A percentile compares a stretch with the other conserved stretches of the same genome.
phyloP scores from a whole-genome alignment of 1,140 invertebrate species.

The Drosophila triauraria region DNA sequence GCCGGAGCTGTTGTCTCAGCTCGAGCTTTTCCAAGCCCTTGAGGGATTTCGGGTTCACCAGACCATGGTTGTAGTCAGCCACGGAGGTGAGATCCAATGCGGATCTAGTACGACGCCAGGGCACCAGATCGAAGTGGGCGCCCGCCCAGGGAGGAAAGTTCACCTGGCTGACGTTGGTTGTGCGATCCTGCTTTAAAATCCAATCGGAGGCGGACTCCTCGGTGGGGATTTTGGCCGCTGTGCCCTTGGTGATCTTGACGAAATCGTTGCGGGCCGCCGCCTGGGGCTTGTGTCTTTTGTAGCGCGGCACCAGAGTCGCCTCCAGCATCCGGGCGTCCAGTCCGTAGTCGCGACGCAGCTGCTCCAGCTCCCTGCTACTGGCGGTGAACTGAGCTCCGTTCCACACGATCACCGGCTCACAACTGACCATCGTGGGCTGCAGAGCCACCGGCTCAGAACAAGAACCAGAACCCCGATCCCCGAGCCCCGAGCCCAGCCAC shows the following conservation, averaged over 20 bases:
- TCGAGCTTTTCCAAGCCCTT: constrained; percentile 71
- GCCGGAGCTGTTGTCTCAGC: constrained; percentile 68
- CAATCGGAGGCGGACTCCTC: constrained; percentile 56
- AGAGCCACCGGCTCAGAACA: background rate
- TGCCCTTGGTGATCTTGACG: constrained; percentile 24
- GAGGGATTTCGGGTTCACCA: constrained; percentile 55
- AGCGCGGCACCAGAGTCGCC: constrained; percentile 72
- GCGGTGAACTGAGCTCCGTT: constrained; percentile 79
- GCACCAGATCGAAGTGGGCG: constrained; percentile 79
- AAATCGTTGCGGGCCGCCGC: constrained; percentile 69
- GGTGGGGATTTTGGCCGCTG: background rate
- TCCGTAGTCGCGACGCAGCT: constrained; percentile 74
- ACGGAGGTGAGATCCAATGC: constrained; percentile 61
- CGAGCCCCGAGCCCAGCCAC: background rate
- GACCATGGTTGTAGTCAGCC: constrained; percentile 54
- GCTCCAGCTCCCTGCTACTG: constrained; percentile 71
- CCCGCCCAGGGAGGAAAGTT: constrained; percentile 78
- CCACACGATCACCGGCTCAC: constrained; percentile 74
- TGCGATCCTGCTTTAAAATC: constrained; percentile 70
- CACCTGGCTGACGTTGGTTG: constrained; percentile 59
- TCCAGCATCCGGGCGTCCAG: constrained; percentile 77
- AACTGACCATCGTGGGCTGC: constrained; percentile 26
- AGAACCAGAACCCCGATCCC: background rate
- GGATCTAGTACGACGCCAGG: constrained; percentile 76
- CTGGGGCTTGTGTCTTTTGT: constrained; percentile 70